Evolutionary conservation across 2,797 vertebrate species (phyloP).

Genomic region (Notolabrus celidotus): DNA sequence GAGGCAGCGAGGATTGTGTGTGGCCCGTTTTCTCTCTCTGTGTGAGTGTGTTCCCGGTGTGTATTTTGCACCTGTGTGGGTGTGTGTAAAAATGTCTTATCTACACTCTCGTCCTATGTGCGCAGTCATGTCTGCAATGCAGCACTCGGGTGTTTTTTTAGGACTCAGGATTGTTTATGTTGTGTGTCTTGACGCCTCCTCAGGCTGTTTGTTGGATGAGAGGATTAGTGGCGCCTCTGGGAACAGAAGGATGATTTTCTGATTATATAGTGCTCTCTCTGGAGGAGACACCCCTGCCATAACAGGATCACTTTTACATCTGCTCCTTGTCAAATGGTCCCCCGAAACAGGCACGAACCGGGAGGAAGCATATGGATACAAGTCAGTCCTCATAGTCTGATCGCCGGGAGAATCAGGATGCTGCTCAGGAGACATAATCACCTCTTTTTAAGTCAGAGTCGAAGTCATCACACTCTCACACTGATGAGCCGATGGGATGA

Average conservation of each 20-base stretch:
- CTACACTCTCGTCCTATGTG: slow-evolving; percentile 65
- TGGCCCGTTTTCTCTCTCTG: slow-evolving; percentile 27
- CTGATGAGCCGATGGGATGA: slow-evolving; percentile 20
- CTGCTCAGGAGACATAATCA: slow-evolving; percentile 30
- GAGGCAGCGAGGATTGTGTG: slow-evolving; percentile 52
- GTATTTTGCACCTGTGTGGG: slow-evolving; percentile 74
- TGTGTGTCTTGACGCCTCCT: slow-evolving; percentile 65
- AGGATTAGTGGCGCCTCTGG: slow-evolving; percentile 72
- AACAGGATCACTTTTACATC: slow-evolving; percentile 69
- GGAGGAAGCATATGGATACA: slow-evolving; percentile 48
- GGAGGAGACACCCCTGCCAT: slow-evolving; percentile 64
- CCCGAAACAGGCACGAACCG: slow-evolving; percentile 29
- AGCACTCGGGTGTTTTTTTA: slow-evolving; percentile 59
- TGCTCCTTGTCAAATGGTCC: slow-evolving; percentile 61
- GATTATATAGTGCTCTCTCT: slow-evolving; percentile 70
- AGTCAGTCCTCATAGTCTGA: slow-evolving; percentile 38
- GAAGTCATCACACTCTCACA: slow-evolving; percentile 13
- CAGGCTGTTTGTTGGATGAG: slow-evolving; percentile 74
- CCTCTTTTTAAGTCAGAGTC: slow-evolving; percentile 33
- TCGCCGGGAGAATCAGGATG: slow-evolving; percentile 33
- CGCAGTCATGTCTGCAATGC: slow-evolving; percentile 80
- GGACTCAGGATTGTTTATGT: slow-evolving; percentile 72
- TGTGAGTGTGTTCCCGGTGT: slow-evolving; percentile 33
- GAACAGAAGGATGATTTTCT: slow-evolving; percentile 70
- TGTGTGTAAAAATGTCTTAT: slow-evolving; percentile 53